These are phyloP conservation scores for Crepidodera aurea DNA, from an alignment of 2,888 invertebrate genomes.

Conservation along the genomic window DNA sequence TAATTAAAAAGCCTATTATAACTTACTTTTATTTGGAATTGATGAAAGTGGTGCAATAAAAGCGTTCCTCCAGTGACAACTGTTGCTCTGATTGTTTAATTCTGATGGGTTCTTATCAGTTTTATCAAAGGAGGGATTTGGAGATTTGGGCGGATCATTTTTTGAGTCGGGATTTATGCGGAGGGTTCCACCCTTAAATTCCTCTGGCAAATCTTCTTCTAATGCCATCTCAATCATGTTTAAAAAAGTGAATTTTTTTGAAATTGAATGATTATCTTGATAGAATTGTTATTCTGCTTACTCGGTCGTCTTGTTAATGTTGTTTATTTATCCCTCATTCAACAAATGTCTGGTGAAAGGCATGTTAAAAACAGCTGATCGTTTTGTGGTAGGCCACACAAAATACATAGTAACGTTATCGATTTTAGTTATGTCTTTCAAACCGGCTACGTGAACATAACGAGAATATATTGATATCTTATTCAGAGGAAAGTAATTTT, in stretches of 20 bases:
- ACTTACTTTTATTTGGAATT: slow-evolving; percentile 57
- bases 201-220: slow-evolving; percentile 65
- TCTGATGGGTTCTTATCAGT: slow-evolving; percentile 44
- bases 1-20: slow-evolving; percentile 26
- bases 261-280: slow-evolving; percentile 6
- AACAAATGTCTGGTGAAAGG: slow-evolving; percentile 28
- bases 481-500: no score
- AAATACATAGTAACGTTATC: slow-evolving; percentile 18
- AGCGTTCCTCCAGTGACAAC: slow-evolving; percentile 51
- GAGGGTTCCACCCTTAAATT: slow-evolving; percentile 67
- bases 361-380: slow-evolving; percentile 40
- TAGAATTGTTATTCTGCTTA: not conserved
- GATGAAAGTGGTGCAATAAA: slow-evolving; percentile 57
- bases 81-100: slow-evolving; percentile 44
- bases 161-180: slow-evolving; percentile 48
- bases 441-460: not conserved
- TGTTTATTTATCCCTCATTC: slow-evolving; percentile 28
- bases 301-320: slow-evolving; percentile 12
- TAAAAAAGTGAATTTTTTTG: not conserved
- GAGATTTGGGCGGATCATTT: slow-evolving; percentile 31
- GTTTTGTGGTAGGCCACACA: slow-evolving; percentile 32
- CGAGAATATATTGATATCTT: not conserved
- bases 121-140: slow-evolving; percentile 39
- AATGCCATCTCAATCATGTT: slow-evolving; percentile 53
- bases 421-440: slow-evolving; percentile 7